These are phyloP conservation scores for Aepyceros melampus DNA, from an alignment of 2,113 vertebrate species.

Conservation along the genomic window DNA sequence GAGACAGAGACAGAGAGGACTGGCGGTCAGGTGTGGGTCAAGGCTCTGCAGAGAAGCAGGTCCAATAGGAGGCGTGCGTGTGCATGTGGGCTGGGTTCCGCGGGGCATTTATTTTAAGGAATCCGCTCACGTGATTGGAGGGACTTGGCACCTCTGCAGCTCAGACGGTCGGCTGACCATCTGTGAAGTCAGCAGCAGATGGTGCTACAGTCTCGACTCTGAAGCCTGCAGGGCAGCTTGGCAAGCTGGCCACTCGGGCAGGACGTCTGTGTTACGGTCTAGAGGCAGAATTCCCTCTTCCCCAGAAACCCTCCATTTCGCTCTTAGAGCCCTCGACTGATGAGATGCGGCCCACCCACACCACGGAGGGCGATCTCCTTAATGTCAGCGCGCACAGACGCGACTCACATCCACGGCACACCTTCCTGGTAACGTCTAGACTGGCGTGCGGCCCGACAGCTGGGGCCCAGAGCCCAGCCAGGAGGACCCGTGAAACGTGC, in stretches of 20 bases:
- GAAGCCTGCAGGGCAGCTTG: not conserved
- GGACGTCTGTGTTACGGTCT: rapidly evolving
- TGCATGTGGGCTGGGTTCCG: rapidly evolving
- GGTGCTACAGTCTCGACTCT: not conserved
- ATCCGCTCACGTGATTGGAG: rapidly evolving
- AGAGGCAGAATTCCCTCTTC: not conserved
- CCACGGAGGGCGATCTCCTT: rapidly evolving
- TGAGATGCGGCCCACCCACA: not conserved
- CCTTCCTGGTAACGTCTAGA: not conserved
- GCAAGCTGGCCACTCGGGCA: not conserved
- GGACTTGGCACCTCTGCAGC: no score
- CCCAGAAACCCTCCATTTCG: not conserved
- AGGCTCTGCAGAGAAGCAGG: not conserved
- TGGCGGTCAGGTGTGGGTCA: no score
- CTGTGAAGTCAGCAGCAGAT: not conserved
- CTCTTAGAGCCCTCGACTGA: no score
- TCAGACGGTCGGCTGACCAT: rapidly evolving
- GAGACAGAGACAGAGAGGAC: not conserved
- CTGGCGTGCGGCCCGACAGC: no score
- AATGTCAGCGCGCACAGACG: not conserved
- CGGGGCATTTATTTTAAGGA: not conserved
- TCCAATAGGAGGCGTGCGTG: rapidly evolving
- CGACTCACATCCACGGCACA: rapidly evolving
- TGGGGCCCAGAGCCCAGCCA: rapidly evolving
- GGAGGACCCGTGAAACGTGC: rapidly evolving